Evolutionary conservation across 2,113 vertebrate species (phyloP), one percentile per base, ranked within the genome.

Genomic region (Nibea coibor): DNA sequence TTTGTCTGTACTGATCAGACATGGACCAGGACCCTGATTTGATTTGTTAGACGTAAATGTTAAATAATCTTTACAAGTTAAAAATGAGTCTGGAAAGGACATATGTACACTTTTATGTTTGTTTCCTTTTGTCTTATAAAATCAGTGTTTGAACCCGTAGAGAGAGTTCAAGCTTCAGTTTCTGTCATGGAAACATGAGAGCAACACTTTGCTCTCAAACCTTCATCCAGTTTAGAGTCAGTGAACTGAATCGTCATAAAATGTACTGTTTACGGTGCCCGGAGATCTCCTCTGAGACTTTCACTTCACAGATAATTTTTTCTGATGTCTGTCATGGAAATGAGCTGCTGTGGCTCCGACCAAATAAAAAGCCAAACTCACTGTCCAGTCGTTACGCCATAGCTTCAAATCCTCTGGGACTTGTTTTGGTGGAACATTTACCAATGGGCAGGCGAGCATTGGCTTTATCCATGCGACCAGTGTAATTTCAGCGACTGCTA

Each of bases 311-410:
- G 1, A 1, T 81, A 47, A 54, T 53, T 63, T 22, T 45, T 53
- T 74, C 14, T 35, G 39, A 35, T 17, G 48, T 81, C 39, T 24
- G 54, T 81, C 64, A 69, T 53, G 54, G 47, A 74, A 81, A 43
- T 68, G 24, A 58, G 6, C 15, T 28, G 57, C 57, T 31, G 57
- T 9, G 56, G 24, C 14, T 28, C 14, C 24, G 28, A 58, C 12
- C 24, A 45, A 45, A 12, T 1, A 45, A 45, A 45, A 45, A 12
- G 10, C 43, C 10, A 45, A 45, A 45, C 56, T 58, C 24, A 58
- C 26, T 58, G n/a, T 22, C n/a, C 51, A 54, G 35, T 39, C 35
- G 35, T 39, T 39, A 9, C 35, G 8, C 35, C 35, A 9, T 39
- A 7, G 35, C 35, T 39, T 39, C 35, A 39, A 26, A 26, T 39